Percentiles rank a stretch among this genome's conserved stretches.
These are phyloP conservation scores for Symphodus melops DNA, from an alignment of 2,113 vertebrate species.

Conservation along the genomic window DNA sequence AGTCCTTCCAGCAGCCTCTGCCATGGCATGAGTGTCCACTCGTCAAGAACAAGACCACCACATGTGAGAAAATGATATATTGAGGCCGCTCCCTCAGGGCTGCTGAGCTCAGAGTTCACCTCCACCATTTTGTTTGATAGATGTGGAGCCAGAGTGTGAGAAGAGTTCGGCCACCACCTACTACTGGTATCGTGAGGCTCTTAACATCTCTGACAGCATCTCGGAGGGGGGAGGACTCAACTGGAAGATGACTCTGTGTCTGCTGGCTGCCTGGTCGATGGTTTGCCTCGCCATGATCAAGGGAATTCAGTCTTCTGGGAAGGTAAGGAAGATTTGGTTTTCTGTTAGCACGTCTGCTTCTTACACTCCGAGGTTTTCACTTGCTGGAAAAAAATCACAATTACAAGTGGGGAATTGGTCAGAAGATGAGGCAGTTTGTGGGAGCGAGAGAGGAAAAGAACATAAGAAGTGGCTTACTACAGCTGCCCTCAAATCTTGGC, in stretches of 20 bases:
- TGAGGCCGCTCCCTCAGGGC: neutral
- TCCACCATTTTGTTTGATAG: constrained; percentile 69
- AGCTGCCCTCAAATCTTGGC: neutral
- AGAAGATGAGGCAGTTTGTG: neutral
- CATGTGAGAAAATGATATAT: constrained; percentile 83
- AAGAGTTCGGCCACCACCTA: constrained; percentile 97
- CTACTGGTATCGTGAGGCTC: constrained; percentile 95
- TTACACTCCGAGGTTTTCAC: neutral
- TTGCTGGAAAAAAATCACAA: neutral
- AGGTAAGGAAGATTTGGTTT: constrained; percentile 80
- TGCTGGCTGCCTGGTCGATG: constrained; percentile 92
- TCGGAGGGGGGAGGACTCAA: constrained; percentile 94
- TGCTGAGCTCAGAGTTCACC: neutral
- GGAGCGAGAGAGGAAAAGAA: neutral
- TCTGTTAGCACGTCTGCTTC: too few relatives aligned
- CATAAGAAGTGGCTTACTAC: neutral
- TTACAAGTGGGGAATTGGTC: neutral
- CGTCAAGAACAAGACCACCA: constrained; percentile 89
- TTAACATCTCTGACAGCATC: constrained; percentile 94
- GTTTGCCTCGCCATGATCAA: constrained; percentile 99
- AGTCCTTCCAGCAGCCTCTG: constrained; percentile 97
- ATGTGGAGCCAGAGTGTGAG: constrained; percentile 94
- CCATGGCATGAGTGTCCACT: constrained; percentile 97
- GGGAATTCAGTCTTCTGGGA: constrained; percentile 98
- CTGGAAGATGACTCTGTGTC: constrained; percentile 95